phyloP scores from a whole-genome alignment of 2,888 invertebrate species.

The Nebria salina region DNA sequence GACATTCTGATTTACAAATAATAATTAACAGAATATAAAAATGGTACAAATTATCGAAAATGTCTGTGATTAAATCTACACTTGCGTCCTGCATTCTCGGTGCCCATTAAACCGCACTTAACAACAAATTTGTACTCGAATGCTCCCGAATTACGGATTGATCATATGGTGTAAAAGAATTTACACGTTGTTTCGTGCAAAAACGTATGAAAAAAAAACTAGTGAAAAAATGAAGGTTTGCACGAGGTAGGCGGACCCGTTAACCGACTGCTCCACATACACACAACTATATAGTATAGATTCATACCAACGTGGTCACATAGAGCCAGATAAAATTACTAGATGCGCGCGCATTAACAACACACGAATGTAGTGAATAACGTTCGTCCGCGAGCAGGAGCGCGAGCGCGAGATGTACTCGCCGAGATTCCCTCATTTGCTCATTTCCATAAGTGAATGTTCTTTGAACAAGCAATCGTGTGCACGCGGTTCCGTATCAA shows the following conservation, averaged over 20 bases:
- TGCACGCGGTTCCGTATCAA: slow-evolving; percentile 16
- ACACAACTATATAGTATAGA: background rate
- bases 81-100: slow-evolving; percentile 31
- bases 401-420: background rate
- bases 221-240: background rate
- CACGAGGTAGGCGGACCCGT: slow-evolving; percentile 23
- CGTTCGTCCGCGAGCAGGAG: background rate
- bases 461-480: slow-evolving; percentile 15
- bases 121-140: slow-evolving; percentile 1
- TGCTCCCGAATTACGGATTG: slow-evolving; percentile 1
- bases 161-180: background rate
- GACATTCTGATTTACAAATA: background rate
- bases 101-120: background rate
- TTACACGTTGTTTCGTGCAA: background rate
- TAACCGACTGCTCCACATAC: slow-evolving; percentile 23
- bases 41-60: slow-evolving; percentile 22
- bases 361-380: background rate
- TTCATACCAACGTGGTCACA: background rate
- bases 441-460: slow-evolving; percentile 35
- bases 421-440: slow-evolving; percentile 19
- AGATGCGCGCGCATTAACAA: background rate
- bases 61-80: slow-evolving; percentile 36
- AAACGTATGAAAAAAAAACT: background rate
- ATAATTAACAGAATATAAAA: background rate
- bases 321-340: background rate